Evolutionary conservation across 2,888 invertebrate species (phyloP), one percentile per base, ranked within the genome.

Genomic region (Norana najaformis): DNA sequence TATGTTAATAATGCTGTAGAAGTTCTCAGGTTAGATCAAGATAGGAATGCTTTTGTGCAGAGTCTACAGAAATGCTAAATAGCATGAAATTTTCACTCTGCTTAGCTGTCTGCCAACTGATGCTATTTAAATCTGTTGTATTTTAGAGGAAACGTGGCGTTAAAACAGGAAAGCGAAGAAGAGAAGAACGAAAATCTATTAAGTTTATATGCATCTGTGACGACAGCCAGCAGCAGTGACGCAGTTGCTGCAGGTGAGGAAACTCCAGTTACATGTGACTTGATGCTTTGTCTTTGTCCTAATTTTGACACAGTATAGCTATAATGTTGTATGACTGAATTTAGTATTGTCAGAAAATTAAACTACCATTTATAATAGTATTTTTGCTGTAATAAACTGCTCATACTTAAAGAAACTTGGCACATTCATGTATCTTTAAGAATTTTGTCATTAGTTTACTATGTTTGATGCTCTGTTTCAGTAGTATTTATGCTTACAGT

Each of bases 81-180:
- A 30, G 6, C 23, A 30, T 53, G 23, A 53, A 6, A n/a, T n/a
- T 69, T 69, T n/a, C n/a, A 69, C n/a, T 30, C 69, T 11, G n/a
- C 69, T 8, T 69, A 69, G 1, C 30, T n/a, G n/a, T 30, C n/a
- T 69, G 69, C n/a, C 69, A 69, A 47, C 47, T 47, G 20, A 2
- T 47, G 47, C 6, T n/a, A 69, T 69, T 69, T 30, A 69, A n/a
- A 69, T 69, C 30, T n/a, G n/a, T n/a, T n/a, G 6, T 69, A 1
- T 69, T 69, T 69, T n/a, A 69, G 69, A 69, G 69, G 69, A 69
- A 8, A n/a, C n/a, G 1, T 69, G 69, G 30, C 69, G 30, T 69
- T 69, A n/a, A 69, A 69, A n/a, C 69, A 69, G n/a, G 69, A 69
- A n/a, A 69, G 69, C n/a, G 69, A 69, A 16, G 69, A 69, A 69